phyloP scores from a whole-genome alignment of 2,888 invertebrate genomes.

The Rhyacophila evoluta region DNA sequence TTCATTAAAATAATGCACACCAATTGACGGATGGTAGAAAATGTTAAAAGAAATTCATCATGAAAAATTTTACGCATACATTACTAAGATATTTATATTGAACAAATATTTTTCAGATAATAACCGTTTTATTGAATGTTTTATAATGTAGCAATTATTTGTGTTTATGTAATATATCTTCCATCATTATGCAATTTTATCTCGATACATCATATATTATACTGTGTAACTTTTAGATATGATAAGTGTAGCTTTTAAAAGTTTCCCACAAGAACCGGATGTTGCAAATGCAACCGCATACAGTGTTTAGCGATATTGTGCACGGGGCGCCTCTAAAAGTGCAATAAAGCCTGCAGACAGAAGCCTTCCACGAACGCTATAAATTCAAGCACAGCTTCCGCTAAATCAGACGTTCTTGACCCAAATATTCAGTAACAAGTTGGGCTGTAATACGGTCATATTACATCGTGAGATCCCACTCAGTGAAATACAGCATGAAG shows the following conservation, averaged over 20 bases:
- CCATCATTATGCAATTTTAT: too few species aligned
- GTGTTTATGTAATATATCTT: too few species aligned
- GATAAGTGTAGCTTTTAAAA: neutral
- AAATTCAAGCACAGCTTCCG: conserved; percentile 35
- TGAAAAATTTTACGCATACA: too few species aligned
- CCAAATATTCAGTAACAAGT: conserved; percentile 24
- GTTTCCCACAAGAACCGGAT: neutral
- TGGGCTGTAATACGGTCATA: neutral
- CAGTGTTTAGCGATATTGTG: neutral
- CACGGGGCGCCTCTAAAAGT: conserved; percentile 27
- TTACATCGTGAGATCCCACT: too few species aligned
- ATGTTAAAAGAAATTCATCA: too few species aligned
- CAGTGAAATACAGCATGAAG: too few species aligned
- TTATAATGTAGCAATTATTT: too few species aligned
- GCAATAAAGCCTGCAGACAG: conserved; percentile 35
- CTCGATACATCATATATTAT: neutral
- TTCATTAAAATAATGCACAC: too few species aligned
- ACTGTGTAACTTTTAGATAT: neutral
- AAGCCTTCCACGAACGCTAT: conserved; percentile 29
- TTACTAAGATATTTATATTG: too few species aligned
- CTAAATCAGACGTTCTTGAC: conserved; percentile 34
- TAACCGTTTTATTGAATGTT: too few species aligned
- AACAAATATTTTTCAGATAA: too few species aligned
- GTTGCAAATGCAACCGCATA: neutral
- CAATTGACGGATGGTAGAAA: too few species aligned